phyloP scores from a whole-genome alignment of 2,113 vertebrate species.

The Brachypodius melanocephalos region DNA sequence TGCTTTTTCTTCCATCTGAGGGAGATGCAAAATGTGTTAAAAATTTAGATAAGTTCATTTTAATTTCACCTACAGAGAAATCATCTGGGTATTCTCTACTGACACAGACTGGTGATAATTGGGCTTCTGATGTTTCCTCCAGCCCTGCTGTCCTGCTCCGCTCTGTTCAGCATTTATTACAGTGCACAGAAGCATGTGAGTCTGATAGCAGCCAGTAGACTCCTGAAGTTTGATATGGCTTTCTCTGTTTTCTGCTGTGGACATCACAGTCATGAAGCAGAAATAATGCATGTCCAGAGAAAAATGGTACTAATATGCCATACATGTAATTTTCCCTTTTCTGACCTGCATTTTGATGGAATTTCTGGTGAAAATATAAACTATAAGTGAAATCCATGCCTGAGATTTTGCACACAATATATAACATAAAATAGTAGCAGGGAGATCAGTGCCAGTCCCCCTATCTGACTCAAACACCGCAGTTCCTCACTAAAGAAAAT shows the following conservation, averaged over 20 bases:
- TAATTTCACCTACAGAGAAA: background rate
- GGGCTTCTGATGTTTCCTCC: background rate
- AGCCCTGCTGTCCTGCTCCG: background rate
- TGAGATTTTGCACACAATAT: background rate
- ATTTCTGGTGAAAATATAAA: background rate
- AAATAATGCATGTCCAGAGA: background rate
- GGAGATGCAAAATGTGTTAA: background rate
- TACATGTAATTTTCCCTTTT: background rate
- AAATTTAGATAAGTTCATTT: background rate
- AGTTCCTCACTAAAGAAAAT: background rate
- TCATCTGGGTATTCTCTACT: background rate
- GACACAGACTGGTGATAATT: background rate
- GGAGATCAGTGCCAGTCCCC: background rate
- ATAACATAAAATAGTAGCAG: background rate
- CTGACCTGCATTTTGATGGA: background rate
- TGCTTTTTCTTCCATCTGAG: background rate
- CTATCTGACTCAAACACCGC: background rate
- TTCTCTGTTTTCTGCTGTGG: background rate
- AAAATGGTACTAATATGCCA: rapidly evolving
- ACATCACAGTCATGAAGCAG: background rate
- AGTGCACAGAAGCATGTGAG: background rate
- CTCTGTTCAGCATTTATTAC: background rate
- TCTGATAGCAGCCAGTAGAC: background rate
- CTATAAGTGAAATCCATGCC: background rate
- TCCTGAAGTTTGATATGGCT: background rate